Conservation (phyloP, 2,888 invertebrate genomes). For the Pomacea canaliculata region DNA sequence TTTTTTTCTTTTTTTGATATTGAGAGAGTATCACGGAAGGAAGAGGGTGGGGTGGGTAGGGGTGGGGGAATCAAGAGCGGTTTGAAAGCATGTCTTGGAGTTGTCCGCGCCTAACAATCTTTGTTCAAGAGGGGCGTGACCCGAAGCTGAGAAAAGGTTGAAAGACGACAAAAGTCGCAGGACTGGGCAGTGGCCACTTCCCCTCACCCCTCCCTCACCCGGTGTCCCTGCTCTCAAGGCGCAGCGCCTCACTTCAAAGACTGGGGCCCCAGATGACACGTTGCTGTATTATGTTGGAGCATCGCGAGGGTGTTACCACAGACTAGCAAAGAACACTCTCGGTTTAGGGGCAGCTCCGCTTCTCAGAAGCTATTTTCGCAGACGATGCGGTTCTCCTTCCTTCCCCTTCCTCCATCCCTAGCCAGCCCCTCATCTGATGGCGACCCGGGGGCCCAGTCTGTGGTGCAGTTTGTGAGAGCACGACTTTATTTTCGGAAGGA, state of each 20-base stretch:
- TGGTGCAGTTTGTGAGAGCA: not conserved
- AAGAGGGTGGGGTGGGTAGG: too few relatives aligned
- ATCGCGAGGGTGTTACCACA: slow-evolving; percentile 3
- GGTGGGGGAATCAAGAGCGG: too few relatives aligned
- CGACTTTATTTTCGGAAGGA: slow-evolving; percentile 4
- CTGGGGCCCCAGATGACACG: not conserved
- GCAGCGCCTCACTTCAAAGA: not conserved
- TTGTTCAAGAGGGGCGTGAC: too few relatives aligned
- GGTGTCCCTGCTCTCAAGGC: not conserved
- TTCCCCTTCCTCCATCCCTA: too few relatives aligned
- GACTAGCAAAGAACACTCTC: not conserved
- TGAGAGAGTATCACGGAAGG: too few relatives aligned
- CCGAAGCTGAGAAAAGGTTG: too few relatives aligned
- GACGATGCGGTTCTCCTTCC: not conserved
- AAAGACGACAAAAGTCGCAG: too few relatives aligned
- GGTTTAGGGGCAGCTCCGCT: not conserved
- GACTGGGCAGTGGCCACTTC: not conserved
- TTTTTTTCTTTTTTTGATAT: too few relatives aligned
- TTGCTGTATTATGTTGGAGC: not conserved
- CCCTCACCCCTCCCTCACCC: not conserved
- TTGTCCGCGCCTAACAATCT: too few relatives aligned
- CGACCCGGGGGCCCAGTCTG: too few relatives aligned
- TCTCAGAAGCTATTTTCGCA: not conserved
- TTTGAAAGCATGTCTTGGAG: too few relatives aligned
- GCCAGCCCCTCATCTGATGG: too few relatives aligned